These are phyloP conservation scores for Hyalella azteca DNA, from an alignment of 2,888 invertebrate genomes.

Conservation along the genomic window DNA sequence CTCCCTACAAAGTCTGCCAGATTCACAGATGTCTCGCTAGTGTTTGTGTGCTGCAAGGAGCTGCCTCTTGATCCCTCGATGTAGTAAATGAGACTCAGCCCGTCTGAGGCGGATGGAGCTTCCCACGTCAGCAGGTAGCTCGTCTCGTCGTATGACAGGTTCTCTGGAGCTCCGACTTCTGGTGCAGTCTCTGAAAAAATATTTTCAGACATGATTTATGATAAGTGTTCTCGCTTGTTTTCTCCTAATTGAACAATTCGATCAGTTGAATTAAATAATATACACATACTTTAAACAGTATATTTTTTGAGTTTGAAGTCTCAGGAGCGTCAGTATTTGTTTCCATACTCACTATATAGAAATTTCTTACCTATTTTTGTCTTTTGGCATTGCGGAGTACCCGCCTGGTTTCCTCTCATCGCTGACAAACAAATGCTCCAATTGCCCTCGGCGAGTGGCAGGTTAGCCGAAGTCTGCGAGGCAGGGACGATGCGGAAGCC, in stretches of 20 bases:
- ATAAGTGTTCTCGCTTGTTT: no score
- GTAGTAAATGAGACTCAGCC: not conserved
- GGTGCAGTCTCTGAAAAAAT: not conserved
- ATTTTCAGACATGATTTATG: no score
- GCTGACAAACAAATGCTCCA: constrained; percentile 5
- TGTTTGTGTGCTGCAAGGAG: not conserved
- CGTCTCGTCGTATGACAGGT: not conserved
- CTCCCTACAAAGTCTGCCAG: not conserved
- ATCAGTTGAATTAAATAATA: no score
- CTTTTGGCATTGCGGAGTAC: not conserved
- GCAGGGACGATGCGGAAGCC: not conserved
- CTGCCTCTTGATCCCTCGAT: not conserved
- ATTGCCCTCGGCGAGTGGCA: not conserved
- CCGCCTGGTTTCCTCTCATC: not conserved
- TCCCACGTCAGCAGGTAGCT: not conserved
- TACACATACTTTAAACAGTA: no score
- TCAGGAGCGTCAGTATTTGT: no score
- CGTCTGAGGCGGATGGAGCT: not conserved
- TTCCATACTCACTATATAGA: no score
- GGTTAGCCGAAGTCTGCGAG: not conserved
- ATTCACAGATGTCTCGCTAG: not conserved
- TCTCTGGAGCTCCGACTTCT: not conserved
- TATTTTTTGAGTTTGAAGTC: no score
- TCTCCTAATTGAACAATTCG: no score
- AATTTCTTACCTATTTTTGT: not conserved